Conservation (phyloP, 2,888 invertebrate species). For the Lasioglossum pauxillum region DNA sequence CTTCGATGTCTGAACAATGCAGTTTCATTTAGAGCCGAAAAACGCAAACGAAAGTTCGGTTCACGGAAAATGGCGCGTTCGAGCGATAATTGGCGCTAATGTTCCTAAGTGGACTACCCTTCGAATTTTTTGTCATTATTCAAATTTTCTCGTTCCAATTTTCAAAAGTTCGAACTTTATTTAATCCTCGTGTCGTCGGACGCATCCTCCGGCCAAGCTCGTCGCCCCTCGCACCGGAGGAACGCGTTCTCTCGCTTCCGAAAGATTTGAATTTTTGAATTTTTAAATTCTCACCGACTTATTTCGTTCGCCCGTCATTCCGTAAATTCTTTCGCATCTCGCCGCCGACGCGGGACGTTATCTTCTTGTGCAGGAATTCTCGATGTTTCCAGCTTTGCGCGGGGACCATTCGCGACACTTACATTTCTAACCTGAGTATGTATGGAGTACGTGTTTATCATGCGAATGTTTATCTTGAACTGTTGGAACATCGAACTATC, state of each 20-base stretch:
- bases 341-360: slow-evolving; percentile 6
- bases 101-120: slow-evolving; percentile 73
- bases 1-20: slow-evolving; percentile 8
- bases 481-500: neutral
- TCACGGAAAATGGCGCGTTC: slow-evolving; percentile 84
- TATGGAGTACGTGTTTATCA: slow-evolving; percentile 48
- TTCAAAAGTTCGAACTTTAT: slow-evolving; percentile 51
- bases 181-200: slow-evolving; percentile 27
- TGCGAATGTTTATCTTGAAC: slow-evolving; percentile 31
- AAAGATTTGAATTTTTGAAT: slow-evolving; percentile 83
- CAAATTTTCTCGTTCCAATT: slow-evolving; percentile 65
- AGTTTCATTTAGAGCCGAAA: slow-evolving; percentile 38
- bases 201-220: slow-evolving; percentile 12
- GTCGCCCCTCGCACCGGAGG: neutral
- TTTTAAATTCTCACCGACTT: slow-evolving; percentile 79
- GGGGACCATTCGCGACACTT: slow-evolving; percentile 17
- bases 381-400: neutral
- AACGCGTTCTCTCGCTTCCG: slow-evolving; percentile 20
- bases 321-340: slow-evolving; percentile 31
- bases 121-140: slow-evolving; percentile 72
- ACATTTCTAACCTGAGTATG: slow-evolving; percentile 63
- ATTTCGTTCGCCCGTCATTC: slow-evolving; percentile 47
- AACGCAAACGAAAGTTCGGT: slow-evolving; percentile 68
- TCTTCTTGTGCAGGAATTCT: neutral
- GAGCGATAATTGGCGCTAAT: slow-evolving; percentile 84